Conservation (phyloP, 2,797 vertebrate species). For the Aulostomus chinensis region DNA sequence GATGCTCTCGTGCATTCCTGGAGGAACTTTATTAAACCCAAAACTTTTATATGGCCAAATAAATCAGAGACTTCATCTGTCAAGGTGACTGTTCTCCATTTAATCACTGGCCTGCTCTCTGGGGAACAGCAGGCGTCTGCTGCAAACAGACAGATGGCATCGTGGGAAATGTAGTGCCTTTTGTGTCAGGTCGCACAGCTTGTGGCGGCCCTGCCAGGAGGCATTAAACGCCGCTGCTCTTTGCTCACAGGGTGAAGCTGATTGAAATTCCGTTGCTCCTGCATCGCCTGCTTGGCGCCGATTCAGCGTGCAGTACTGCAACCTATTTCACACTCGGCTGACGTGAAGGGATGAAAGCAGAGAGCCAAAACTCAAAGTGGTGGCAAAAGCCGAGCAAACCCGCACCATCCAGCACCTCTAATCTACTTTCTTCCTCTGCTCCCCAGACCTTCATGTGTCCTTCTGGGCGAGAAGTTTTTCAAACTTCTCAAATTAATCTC, state of each 20-base stretch:
- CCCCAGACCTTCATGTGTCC: too few relatives aligned
- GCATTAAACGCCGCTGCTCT: conserved; percentile 29
- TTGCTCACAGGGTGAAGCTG: conserved; percentile 39
- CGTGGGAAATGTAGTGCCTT: conserved; percentile 46
- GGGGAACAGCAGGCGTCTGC: conserved; percentile 16
- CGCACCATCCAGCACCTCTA: neutral
- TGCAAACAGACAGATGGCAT: conserved; percentile 35
- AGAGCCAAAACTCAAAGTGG: conserved; percentile 16
- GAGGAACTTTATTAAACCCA: too few relatives aligned
- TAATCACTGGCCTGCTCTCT: neutral
- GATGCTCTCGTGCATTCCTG: too few relatives aligned
- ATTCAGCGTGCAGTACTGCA: conserved; percentile 5
- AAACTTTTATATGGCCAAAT: neutral
- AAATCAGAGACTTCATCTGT: neutral
- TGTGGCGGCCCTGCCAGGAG: conserved; percentile 15
- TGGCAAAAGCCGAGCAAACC: too few relatives aligned
- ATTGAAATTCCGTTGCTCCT: conserved; percentile 39
- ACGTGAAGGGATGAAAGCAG: conserved; percentile 19
- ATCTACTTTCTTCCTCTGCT: neutral
- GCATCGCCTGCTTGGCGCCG: conserved; percentile 1
- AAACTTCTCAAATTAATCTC: too few relatives aligned
- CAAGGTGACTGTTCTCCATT: conserved; percentile 19
- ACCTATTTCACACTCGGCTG: conserved; percentile 45
- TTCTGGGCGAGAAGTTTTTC: too few relatives aligned
- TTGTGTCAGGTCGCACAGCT: neutral